A percentile compares a stretch with the other conserved stretches of the same genome.
Evolutionary conservation across 2,797 vertebrate genomes (phyloP).

Genomic region (Acanthornis magna): DNA sequence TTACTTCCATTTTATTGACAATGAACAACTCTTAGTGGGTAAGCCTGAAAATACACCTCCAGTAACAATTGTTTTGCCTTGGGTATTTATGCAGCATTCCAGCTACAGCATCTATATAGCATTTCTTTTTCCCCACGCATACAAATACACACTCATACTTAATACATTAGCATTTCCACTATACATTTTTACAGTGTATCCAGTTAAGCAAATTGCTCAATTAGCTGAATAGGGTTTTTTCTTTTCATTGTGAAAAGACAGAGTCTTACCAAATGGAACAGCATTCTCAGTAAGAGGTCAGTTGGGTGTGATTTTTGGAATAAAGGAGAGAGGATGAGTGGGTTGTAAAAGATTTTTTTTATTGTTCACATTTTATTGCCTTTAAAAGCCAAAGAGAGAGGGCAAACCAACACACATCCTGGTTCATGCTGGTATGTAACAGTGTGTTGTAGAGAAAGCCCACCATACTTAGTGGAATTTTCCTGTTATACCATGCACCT

Average conservation of each 20-base stretch:
- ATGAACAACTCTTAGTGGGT: neutral
- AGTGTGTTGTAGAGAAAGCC: neutral
- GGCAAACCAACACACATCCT: slow-evolving; percentile 20
- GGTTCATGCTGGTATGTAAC: slow-evolving; percentile 44
- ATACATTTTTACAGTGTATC: slow-evolving; percentile 47
- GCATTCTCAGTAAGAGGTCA: slow-evolving; percentile 51
- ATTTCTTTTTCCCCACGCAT: slow-evolving; percentile 3
- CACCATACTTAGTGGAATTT: slow-evolving; percentile 51
- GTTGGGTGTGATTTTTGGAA: slow-evolving; percentile 53
- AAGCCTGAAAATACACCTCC: slow-evolving; percentile 42
- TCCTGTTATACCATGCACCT: slow-evolving; percentile 39
- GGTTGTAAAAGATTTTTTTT: slow-evolving; percentile 52
- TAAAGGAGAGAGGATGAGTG: slow-evolving; percentile 59
- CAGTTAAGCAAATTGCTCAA: slow-evolving; percentile 62
- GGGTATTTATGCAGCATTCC: slow-evolving; percentile 25
- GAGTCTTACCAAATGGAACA: slow-evolving; percentile 39
- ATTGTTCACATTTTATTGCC: slow-evolving; percentile 66
- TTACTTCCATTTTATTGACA: slow-evolving; percentile 26
- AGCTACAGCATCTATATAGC: slow-evolving; percentile 10
- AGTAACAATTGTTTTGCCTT: slow-evolving; percentile 54
- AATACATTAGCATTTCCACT: slow-evolving; percentile 59
- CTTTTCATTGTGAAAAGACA: slow-evolving; percentile 58
- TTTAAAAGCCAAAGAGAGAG: slow-evolving; percentile 60
- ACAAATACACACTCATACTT: slow-evolving; percentile 46
- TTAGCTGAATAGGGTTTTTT: slow-evolving; percentile 50